Evolutionary conservation across 2,113 vertebrate genomes (phyloP).

Genomic region (Campylomormyrus tamandua): DNA sequence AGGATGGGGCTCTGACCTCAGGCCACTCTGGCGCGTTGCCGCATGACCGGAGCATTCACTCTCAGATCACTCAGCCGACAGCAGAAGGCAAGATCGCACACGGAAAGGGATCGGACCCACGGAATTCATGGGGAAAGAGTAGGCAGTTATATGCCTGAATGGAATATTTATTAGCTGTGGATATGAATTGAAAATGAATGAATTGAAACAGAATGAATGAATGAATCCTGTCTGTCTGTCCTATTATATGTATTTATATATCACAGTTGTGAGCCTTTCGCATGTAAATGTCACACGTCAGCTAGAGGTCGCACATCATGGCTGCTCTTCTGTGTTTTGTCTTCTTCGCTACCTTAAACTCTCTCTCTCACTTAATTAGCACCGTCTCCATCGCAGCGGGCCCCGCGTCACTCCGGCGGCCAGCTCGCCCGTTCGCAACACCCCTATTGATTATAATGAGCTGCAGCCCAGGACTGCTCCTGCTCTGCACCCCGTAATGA

Average conservation of each 20-base stretch:
- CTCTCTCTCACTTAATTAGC: conserved; percentile 15
- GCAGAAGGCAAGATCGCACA: not conserved
- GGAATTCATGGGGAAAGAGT: not conserved
- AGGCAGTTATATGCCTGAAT: not conserved
- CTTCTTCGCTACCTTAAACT: not conserved
- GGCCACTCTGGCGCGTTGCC: not conserved
- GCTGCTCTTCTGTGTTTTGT: not conserved
- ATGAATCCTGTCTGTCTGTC: not conserved
- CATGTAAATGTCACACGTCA: not conserved
- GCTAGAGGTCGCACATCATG: not conserved
- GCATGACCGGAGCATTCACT: not conserved
- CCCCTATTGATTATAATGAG: conserved; percentile 26
- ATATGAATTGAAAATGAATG: not conserved
- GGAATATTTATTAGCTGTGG: not conserved
- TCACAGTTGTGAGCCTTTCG: not conserved
- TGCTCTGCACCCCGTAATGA: conserved; percentile 15
- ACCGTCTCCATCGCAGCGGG: not conserved
- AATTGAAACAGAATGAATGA: not conserved
- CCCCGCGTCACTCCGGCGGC: not conserved
- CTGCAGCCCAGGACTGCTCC: not conserved
- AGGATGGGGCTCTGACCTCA: not conserved
- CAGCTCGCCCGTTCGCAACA: not conserved
- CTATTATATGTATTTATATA: not conserved
- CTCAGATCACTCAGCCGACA: not conserved
- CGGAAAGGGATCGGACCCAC: not conserved